Conservation (phyloP, 2,888 invertebrate genomes). For the Panzeria rudis region DNA sequence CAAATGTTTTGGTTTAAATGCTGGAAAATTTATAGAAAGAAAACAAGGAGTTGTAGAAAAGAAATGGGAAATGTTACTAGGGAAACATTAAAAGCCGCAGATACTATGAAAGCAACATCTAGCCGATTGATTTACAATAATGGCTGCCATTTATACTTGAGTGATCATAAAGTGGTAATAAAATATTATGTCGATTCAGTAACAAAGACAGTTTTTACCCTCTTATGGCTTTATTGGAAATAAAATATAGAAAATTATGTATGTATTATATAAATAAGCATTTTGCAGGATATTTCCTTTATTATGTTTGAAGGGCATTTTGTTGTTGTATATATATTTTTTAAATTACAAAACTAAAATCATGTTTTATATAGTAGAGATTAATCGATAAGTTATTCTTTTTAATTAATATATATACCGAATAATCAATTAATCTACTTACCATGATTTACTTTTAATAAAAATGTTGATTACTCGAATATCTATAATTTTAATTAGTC, state of each 20-base stretch:
- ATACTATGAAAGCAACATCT: slow-evolving; percentile 70
- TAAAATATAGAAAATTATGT: slow-evolving; percentile 8
- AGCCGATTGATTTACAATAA: slow-evolving; percentile 80
- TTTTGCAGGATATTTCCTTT: slow-evolving; percentile 9
- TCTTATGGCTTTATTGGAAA: slow-evolving; percentile 40
- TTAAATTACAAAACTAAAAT: not conserved
- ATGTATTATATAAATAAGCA: slow-evolving; percentile 18
- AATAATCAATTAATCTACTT: too few species aligned
- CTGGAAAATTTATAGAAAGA: slow-evolving; percentile 12
- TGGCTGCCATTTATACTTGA: slow-evolving; percentile 73
- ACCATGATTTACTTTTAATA: too few species aligned
- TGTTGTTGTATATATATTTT: not conserved
- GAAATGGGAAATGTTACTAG: slow-evolving; percentile 72
- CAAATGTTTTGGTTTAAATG: not conserved
- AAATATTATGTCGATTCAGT: slow-evolving; percentile 36
- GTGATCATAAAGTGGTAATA: slow-evolving; percentile 67
- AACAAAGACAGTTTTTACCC: slow-evolving; percentile 25
- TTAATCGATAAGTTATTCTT: too few species aligned
- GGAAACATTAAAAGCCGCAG: slow-evolving; percentile 73
- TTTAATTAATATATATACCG: too few species aligned
- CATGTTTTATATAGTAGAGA: too few species aligned
- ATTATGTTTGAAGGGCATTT: slow-evolving; percentile 1
- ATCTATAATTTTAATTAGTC: too few species aligned
- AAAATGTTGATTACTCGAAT: too few species aligned
- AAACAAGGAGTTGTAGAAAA: slow-evolving; percentile 32